phyloP scores from a whole-genome alignment of 1,140 invertebrate genomes.

The Micrasema longulum region DNA sequence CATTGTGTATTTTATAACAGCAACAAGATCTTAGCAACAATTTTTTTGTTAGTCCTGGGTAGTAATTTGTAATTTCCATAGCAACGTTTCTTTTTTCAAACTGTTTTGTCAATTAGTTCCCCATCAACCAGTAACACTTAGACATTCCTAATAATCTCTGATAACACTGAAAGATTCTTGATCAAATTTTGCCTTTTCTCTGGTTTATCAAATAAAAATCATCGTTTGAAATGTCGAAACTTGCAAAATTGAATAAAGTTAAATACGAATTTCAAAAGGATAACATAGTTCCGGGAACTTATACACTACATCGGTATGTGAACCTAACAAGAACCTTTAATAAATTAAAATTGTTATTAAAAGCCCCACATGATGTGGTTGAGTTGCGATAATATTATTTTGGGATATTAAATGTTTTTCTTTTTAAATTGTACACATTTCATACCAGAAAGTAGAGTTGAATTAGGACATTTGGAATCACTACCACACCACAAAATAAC shows the following conservation, averaged over 20 bases:
- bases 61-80: no score
- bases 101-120: no score
- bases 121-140: no score
- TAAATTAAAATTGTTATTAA: not conserved
- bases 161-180: no score
- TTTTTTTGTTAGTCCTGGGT: no score
- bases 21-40: no score
- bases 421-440: not conserved
- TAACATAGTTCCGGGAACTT: conserved; percentile 45
- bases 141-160: no score
- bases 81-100: no score
- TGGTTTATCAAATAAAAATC: no score
- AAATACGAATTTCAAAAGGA: conserved; percentile 49
- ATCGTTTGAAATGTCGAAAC: conserved; percentile 27
- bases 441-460: not conserved
- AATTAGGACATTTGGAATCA: not conserved
- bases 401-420: not conserved
- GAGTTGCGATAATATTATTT: not conserved
- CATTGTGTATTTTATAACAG: no score
- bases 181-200: no score
- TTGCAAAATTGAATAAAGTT: conserved; percentile 35
- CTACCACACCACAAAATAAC: not conserved
- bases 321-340: not conserved
- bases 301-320: conserved; percentile 51
- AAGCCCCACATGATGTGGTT: not conserved